A percentile compares a stretch with the other conserved stretches of the same genome.
Evolutionary conservation across 2,888 invertebrate genomes (phyloP).

Genomic region (Pristionchus maxplancki): DNA sequence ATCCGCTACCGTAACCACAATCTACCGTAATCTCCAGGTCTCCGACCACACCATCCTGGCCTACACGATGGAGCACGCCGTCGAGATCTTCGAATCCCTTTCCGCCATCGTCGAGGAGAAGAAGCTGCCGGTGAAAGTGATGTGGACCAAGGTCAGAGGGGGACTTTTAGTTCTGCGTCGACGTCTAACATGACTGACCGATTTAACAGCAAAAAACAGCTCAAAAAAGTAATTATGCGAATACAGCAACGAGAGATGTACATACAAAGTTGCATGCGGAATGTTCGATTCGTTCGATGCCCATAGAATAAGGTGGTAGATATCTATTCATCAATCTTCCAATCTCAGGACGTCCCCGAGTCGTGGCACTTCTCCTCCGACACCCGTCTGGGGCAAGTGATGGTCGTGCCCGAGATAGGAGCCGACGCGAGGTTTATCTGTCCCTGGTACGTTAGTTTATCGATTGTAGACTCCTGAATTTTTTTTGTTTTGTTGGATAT

Average conservation of each 20-base stretch:
- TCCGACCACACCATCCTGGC: conserved; percentile 33
- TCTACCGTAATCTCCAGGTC: conserved; percentile 30
- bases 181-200: too few species aligned
- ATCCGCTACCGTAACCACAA: too few species aligned
- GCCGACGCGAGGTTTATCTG: conserved; percentile 39
- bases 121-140: conserved; percentile 43
- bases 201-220: too few species aligned
- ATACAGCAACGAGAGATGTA: too few species aligned
- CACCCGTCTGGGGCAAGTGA: conserved; percentile 34
- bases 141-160: conserved; percentile 49
- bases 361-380: conserved; percentile 42
- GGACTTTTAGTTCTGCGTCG: too few species aligned
- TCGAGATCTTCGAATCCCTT: background rate
- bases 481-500: too few species aligned
- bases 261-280: too few species aligned
- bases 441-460: background rate
- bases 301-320: too few species aligned
- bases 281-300: too few species aligned
- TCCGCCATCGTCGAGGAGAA: conserved; percentile 4
- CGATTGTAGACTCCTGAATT: too few species aligned
- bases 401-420: conserved; percentile 40
- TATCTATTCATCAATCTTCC: too few species aligned
- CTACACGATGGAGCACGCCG: conserved; percentile 4
- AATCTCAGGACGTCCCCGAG: conserved; percentile 44
- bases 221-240: too few species aligned